These are phyloP conservation scores for Athalia rosae DNA, from an alignment of 2,888 invertebrate genomes.

Conservation along the genomic window DNA sequence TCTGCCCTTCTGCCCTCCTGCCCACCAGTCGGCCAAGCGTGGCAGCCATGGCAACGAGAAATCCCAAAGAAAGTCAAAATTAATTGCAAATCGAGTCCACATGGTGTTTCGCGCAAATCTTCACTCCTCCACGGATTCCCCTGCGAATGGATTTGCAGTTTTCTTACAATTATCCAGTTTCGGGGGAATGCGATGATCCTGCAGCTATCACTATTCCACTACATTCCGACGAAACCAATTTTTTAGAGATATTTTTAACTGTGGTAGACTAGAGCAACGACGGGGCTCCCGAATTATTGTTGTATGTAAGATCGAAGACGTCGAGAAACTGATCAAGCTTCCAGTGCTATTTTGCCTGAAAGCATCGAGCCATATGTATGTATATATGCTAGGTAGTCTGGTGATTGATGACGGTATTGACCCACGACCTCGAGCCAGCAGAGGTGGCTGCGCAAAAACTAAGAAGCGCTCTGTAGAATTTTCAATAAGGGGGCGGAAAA, in stretches of 20 bases:
- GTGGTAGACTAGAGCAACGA: background rate
- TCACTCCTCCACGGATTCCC: conserved; percentile 14
- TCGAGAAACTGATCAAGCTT: conserved; percentile 43
- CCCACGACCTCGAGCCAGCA: conserved; percentile 43
- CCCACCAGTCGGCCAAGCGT: conserved; percentile 37
- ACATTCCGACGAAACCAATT: background rate
- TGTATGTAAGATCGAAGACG: conserved; percentile 24
- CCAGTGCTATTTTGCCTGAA: conserved; percentile 47
- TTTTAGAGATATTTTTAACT: background rate
- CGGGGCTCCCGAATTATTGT: background rate
- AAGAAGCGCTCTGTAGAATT: conserved; percentile 67
- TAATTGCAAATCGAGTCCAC: conserved; percentile 53
- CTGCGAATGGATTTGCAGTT: conserved; percentile 14
- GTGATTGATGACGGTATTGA: conserved; percentile 44
- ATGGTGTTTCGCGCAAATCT: conserved; percentile 46
- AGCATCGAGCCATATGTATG: conserved; percentile 29
- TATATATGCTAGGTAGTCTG: conserved; percentile 50
- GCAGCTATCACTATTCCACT: no score
- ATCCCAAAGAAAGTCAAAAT: conserved; percentile 56
- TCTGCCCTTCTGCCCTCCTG: conserved; percentile 11
- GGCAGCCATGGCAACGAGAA: conserved; percentile 48
- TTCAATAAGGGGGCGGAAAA: conserved; percentile 67
- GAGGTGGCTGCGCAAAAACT: conserved; percentile 54
- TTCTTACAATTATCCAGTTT: conserved; percentile 27
- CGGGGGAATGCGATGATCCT: conserved; percentile 7